Evolutionary conservation across 2,113 vertebrate species (phyloP), one percentile per base, ranked within the genome.

Genomic region (Chaetodon trifascialis): DNA sequence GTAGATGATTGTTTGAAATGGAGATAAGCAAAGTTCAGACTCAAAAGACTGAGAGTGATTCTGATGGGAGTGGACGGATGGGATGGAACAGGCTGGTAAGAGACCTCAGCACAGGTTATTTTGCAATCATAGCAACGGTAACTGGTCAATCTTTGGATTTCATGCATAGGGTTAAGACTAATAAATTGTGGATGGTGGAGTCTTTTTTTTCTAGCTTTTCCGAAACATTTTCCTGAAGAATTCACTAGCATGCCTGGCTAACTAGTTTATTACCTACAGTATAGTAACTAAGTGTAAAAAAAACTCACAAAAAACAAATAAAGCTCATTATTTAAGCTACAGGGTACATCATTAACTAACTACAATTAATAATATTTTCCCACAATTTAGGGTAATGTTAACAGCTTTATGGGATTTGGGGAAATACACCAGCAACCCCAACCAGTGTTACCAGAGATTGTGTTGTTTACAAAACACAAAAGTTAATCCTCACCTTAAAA

Each of bases 11-110:
- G 55, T 54, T 14, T 80, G 56, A 74, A 51, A 11, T 10, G 23
- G 23, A 69, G 60, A 80, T 60, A 65, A 58, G 30, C 7, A 2
- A 23, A 21, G 25, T 70, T 64, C 66, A 73, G 68, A 56, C 62
- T 3, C 0, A 69, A 19, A 44, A 59, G 21, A 52, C n/a, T 69
- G 25, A 52, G 25, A 52, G 16, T 78, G 17, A 44, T 38, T 36
- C 23, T 44, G 72, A 46, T 42, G 19, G 30, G 38, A 54, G 0
- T 2, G 62, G 51, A 51, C 1, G 0, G 36, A 44, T 47, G 16
- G 23, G 42, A 59, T 47, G 14, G 63, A 17, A 47, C 23, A 34
- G 49, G 40, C 17, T 17, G 5, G 30, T 47, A n/a, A 44, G 25
- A 65, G 40, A 52, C 19, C 36, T 11, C 47, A 25, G 40, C 6